Conservation (phyloP, 2,888 invertebrate genomes). For the Drosophila birchii region DNA sequence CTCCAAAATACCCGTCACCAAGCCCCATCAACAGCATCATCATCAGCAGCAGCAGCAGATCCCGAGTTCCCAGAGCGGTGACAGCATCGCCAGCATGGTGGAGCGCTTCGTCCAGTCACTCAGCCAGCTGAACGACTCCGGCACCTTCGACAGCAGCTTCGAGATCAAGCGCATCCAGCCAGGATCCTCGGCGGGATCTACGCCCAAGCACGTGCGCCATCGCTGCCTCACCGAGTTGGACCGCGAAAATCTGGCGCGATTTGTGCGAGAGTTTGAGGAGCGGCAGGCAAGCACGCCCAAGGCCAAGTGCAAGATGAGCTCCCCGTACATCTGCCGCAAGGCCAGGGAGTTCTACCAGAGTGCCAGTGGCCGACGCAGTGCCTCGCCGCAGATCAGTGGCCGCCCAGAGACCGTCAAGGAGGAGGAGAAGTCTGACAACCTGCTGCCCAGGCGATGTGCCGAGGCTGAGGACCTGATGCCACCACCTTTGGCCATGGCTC, state of each 20-base stretch:
- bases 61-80: slow-evolving; percentile 14
- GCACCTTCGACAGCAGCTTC: slow-evolving; percentile 84
- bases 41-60: neutral
- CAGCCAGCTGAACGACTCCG: slow-evolving; percentile 83
- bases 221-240: slow-evolving; percentile 82
- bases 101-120: slow-evolving; percentile 83
- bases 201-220: slow-evolving; percentile 61
- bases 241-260: slow-evolving; percentile 79
- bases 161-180: slow-evolving; percentile 82
- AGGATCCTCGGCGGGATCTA: slow-evolving; percentile 55
- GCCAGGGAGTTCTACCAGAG: slow-evolving; percentile 70
- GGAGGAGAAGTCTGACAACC: slow-evolving; percentile 24
- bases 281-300: slow-evolving; percentile 69
- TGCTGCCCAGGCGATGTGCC: slow-evolving; percentile 48
- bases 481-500: slow-evolving; percentile 63
- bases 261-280: slow-evolving; percentile 82
- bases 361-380: slow-evolving; percentile 67
- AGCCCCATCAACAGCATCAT: neutral
- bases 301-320: slow-evolving; percentile 70
- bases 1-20: slow-evolving; percentile 27
- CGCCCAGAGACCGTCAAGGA: slow-evolving; percentile 38
- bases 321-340: slow-evolving; percentile 74
- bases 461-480: slow-evolving; percentile 67
- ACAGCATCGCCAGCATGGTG: slow-evolving; percentile 76
- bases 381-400: slow-evolving; percentile 59